Evolutionary conservation across 2,113 vertebrate species (phyloP), one percentile per base, ranked within the genome.

Genomic region (Desmodus rotundus): DNA sequence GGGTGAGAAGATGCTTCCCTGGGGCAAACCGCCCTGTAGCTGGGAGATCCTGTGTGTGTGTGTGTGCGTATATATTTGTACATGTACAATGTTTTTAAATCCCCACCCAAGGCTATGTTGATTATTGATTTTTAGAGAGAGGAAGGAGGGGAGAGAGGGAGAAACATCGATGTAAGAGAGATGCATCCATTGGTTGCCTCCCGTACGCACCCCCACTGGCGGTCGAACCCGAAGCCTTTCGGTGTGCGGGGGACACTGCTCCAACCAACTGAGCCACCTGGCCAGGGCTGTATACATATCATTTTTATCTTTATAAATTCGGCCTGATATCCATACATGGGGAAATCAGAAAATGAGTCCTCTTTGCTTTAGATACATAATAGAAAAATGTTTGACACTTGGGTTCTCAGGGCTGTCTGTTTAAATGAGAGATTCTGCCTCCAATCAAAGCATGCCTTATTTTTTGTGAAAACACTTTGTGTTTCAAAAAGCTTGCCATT

Each of bases 371-470:
- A 94, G 77, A 36, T 47, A 77, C n/a, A 45, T 58, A 45, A 31
- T 31, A 87, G 83, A 52, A 82, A 95, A 84, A 33, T 70, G 20
- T 65, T 41, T 2, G 74, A 63, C 43, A 28, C n/a, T 91, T 85
- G 13, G 87, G 45, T 91, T 94, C 26, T 84, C 38, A 93, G 38
- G 26, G 16, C 67, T 88, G 1, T 50, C 78, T 58, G 19, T 87
- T 95, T 96, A 58, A 89, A 67, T 58, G 58, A 80, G 74, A 93
- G 52, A 83, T 22, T 94, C 63, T 68, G 20, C 52, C 77, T 94
- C 52, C 85, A 77, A 54, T 87, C 38, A 89, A 94, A 81, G 16
- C 13, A 15, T 77, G 17, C 85, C 43, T 85, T 82, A 43, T 86
- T 77, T 70, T 95, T 68, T n/a, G 24, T 52, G 13, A 88, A 95